Evolutionary conservation across 2,888 invertebrate species (phyloP).

Genomic region (Pedicia rivosa): DNA sequence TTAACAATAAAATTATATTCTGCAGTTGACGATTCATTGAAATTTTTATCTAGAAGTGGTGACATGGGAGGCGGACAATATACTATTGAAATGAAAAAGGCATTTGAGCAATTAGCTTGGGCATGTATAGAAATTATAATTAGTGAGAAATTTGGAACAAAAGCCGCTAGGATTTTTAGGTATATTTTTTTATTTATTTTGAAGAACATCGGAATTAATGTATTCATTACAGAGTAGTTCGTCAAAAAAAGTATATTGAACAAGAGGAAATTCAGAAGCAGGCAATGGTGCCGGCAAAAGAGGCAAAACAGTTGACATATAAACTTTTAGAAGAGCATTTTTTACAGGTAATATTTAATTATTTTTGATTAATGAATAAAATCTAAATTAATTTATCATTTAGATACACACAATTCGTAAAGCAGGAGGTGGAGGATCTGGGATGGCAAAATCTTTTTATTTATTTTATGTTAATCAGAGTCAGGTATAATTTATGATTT

Average conservation of each 20-base stretch:
- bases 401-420: slow-evolving; percentile 57
- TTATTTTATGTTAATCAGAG: slow-evolving; percentile 57
- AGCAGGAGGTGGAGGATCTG: slow-evolving; percentile 46
- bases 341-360: slow-evolving; percentile 20
- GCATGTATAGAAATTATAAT: slow-evolving; percentile 58
- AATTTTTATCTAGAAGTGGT: slow-evolving; percentile 57
- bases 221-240: slow-evolving; percentile 45
- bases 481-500: slow-evolving; percentile 27
- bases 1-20: slow-evolving; percentile 8
- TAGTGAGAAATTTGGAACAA: slow-evolving; percentile 69
- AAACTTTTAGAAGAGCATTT: slow-evolving; percentile 58
- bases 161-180: slow-evolving; percentile 74
- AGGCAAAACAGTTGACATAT: slow-evolving; percentile 78
- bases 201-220: slow-evolving; percentile 1
- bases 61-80: slow-evolving; percentile 76
- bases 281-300: slow-evolving; percentile 88
- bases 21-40: slow-evolving; percentile 60
- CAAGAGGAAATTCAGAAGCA: slow-evolving; percentile 83
- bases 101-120: slow-evolving; percentile 55
- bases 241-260: slow-evolving; percentile 66
- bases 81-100: slow-evolving; percentile 52
- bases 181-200: slow-evolving; percentile 16
- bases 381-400: slow-evolving; percentile 23
- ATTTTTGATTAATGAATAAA: not conserved
- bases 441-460: slow-evolving; percentile 65